Evolutionary conservation across 2,113 vertebrate species (phyloP).

Genomic region (Heloderma charlesbogerti): DNA sequence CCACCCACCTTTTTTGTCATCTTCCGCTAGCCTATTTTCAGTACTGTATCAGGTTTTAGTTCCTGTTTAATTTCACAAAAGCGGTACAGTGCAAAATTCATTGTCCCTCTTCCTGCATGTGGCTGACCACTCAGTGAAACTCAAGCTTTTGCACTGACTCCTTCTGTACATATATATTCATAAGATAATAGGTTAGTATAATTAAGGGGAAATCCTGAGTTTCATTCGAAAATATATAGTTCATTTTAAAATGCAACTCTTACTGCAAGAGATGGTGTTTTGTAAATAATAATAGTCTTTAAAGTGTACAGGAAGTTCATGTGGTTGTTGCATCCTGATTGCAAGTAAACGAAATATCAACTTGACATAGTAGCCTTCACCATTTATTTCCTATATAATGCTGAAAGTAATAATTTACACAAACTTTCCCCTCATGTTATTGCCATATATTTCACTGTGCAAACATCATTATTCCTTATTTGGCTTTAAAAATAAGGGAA

Average conservation of each 20-base stretch:
- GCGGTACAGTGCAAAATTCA: neutral
- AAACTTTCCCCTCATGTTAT: neutral
- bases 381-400: conserved; percentile 23
- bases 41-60: neutral
- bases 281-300: neutral
- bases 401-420: conserved; percentile 29
- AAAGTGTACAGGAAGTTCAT: conserved; percentile 1
- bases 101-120: too few species aligned
- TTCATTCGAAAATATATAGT: neutral
- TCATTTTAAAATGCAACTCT: conserved; percentile 29
- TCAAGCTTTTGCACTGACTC: neutral
- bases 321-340: neutral
- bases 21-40: neutral
- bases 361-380: conserved; percentile 32
- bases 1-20: neutral
- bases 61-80: neutral
- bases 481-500: conserved; percentile 41
- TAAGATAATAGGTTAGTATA: neutral
- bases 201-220: neutral
- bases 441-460: conserved; percentile 35
- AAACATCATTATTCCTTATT: conserved; percentile 52
- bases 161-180: neutral
- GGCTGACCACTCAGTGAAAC: neutral
- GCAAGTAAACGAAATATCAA: conserved; percentile 24
- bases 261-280: conserved; percentile 7